These are phyloP conservation scores for Sinocyclocheilus anshuiensis DNA, from an alignment of 2,113 vertebrate species.

Conservation along the genomic window DNA sequence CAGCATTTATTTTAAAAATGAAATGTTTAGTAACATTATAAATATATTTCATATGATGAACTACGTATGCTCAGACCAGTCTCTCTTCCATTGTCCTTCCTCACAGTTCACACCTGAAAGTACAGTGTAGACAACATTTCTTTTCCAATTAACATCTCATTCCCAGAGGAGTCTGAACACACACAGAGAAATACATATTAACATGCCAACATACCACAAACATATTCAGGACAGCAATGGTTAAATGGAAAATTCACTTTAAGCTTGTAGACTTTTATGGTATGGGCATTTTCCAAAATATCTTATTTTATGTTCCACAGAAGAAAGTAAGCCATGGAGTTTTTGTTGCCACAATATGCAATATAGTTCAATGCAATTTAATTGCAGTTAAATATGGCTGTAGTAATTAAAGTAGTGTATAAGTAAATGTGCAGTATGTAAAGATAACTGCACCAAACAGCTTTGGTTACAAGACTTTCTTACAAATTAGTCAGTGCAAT, in stretches of 20 bases:
- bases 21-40: neutral
- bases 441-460: neutral
- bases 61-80: neutral
- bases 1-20: neutral
- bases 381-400: neutral
- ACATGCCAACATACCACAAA: conserved; percentile 21
- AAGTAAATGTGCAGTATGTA: neutral
- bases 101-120: conserved; percentile 80
- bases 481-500: conserved; percentile 5
- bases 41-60: neutral
- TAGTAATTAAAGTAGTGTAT: neutral
- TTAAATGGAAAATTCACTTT: neutral
- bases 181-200: conserved; percentile 7
- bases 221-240: neutral
- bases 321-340: neutral
- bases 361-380: neutral
- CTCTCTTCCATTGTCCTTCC: conserved; percentile 53
- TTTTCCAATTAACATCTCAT: conserved; percentile 82
- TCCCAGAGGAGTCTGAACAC: conserved; percentile 68
- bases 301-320: neutral
- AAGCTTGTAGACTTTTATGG: neutral
- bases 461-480: neutral
- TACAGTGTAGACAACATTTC: conserved; percentile 79
- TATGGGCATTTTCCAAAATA: conserved; percentile 2
- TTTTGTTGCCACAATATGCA: neutral